Conservation (phyloP, 2,113 vertebrate species). For the Podarcis muralis region DNA sequence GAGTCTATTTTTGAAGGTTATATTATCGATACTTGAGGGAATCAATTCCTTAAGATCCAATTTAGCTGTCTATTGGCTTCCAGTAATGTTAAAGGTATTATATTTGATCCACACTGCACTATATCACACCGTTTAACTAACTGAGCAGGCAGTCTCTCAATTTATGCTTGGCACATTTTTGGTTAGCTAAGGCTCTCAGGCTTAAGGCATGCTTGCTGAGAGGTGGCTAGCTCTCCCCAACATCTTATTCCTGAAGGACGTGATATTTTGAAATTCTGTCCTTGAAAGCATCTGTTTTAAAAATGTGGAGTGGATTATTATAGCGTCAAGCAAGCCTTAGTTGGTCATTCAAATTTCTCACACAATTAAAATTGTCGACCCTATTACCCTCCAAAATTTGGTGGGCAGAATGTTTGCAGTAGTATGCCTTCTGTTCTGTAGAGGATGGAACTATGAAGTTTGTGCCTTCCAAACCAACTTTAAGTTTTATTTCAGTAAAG, state of each 20-base stretch:
- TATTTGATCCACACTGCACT: neutral
- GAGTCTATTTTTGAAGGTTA: neutral
- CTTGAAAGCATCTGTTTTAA: neutral
- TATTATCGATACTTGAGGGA: neutral
- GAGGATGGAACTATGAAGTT: no score
- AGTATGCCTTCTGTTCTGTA: no score
- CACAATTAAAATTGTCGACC: no score
- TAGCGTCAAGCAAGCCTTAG: neutral
- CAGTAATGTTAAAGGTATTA: neutral
- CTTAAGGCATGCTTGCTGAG: neutral
- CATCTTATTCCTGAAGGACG: neutral
- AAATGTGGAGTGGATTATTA: neutral
- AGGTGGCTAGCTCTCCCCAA: neutral
- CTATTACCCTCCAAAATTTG: no score
- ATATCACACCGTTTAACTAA: neutral
- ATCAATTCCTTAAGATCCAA: neutral
- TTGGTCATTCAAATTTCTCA: no score
- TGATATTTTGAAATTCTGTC: neutral
- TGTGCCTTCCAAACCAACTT: no score
- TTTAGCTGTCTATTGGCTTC: neutral
- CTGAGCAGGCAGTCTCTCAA: neutral
- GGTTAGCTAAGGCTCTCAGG: neutral
- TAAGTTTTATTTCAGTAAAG: no score
- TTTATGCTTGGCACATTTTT: neutral
- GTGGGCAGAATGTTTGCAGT: no score